These are phyloP conservation scores for Drosophila imparisetae DNA, from an alignment of 2,888 invertebrate genomes.

Conservation along the genomic window DNA sequence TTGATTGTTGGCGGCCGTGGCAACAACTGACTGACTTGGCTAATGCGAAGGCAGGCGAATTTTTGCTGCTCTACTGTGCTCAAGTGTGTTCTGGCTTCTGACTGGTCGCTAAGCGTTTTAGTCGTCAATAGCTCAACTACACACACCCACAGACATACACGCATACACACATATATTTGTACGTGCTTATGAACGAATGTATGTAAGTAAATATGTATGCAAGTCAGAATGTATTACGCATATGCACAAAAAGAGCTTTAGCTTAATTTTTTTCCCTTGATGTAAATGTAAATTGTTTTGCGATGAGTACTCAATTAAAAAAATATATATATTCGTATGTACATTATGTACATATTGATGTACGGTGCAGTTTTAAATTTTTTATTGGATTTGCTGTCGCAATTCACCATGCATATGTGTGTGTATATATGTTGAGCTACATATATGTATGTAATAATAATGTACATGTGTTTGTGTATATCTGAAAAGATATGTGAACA, in stretches of 20 bases:
- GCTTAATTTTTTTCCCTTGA: background rate
- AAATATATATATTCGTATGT: slow-evolving; percentile 14
- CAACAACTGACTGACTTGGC: slow-evolving; percentile 67
- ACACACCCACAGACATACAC: slow-evolving; percentile 10
- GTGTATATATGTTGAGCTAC: slow-evolving; percentile 10
- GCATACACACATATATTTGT: background rate
- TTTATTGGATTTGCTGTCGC: slow-evolving; percentile 50
- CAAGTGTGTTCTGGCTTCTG: slow-evolving; percentile 64
- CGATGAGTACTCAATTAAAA: background rate
- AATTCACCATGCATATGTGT: slow-evolving; percentile 34
- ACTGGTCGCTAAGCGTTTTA: slow-evolving; percentile 66
- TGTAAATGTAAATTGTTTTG: slow-evolving; percentile 13
- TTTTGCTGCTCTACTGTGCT: slow-evolving; percentile 40
- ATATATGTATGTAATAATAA: slow-evolving; percentile 40
- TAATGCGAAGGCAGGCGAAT: slow-evolving; percentile 62
- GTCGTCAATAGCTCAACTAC: slow-evolving; percentile 53
- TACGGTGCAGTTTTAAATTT: slow-evolving; percentile 21
- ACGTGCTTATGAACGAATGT: slow-evolving; percentile 12
- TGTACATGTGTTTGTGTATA: slow-evolving; percentile 27
- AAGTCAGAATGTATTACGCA: slow-evolving; percentile 51
- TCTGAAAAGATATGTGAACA: slow-evolving; percentile 30
- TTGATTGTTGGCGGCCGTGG: slow-evolving; percentile 77
- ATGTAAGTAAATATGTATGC: slow-evolving; percentile 19
- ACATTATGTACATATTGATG: slow-evolving; percentile 12
- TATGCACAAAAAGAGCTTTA: slow-evolving; percentile 28